Base-by-base conservation (phyloP, 2,113 vertebrate species). In the Vulpes lagopus region DNA sequence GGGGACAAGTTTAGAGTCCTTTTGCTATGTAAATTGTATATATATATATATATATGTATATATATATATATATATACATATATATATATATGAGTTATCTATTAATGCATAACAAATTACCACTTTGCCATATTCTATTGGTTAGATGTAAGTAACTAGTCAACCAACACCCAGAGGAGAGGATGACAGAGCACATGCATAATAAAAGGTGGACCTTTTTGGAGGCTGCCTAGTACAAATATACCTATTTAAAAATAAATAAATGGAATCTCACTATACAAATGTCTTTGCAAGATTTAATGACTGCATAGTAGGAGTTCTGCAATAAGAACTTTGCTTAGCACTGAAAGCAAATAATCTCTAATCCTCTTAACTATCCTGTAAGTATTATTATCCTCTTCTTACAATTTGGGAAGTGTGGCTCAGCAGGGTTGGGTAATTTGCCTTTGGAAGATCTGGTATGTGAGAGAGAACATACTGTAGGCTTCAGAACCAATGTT, bases 321-420 rank as follows among this genome's bases (percentile, higher is more conserved):
- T 87, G 74, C 85, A 95, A 71, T 35, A 88, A 32, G 20, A 95
- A 92, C 20, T 96, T 96, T 80, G 57, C 79, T 97, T 90, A 80
- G 64, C 71, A 51, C 14, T 35, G 49, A 97, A 98, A 96, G 38
- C 90, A 96, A 95, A 89, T 95, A 81, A 76, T 91, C n/a, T 95
- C 49, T 96, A 95, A 98, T 96, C 95, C 87, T 98, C 92, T 97
- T 97, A 97, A 96, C 27, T 94, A 69, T 69, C 55, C 94, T 81
- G 43, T 79, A 69, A 91, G 57, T 59, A 59, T 96, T 91, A 73
- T 73, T 87, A 60, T 85, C 62, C 35, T 87, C 53, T 38, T 80
- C 93, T 87, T 67, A 93, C 43, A 96, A 20, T 84, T 92, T 95
- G 80, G 87, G 64, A 92, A 92, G 80, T 90, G 17, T 32, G 49